Conservation (phyloP, 2,888 invertebrate genomes). For the Temnothorax rugatulus region DNA sequence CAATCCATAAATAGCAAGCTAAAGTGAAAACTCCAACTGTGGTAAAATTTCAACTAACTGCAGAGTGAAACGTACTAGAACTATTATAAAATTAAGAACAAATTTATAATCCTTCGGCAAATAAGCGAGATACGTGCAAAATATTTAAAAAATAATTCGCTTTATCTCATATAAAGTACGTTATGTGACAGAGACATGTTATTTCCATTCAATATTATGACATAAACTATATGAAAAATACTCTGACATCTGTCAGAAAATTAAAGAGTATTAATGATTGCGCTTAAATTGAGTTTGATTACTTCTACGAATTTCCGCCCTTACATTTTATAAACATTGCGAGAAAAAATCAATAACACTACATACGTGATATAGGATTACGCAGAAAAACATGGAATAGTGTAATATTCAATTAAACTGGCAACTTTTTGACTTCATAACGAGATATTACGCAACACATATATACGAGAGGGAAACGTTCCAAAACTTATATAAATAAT, state of each 20-base stretch:
- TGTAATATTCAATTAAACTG: slow-evolving; percentile 3
- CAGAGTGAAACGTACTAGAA: neutral
- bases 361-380: neutral
- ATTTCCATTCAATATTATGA: slow-evolving; percentile 26
- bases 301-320: slow-evolving; percentile 10
- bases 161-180: neutral
- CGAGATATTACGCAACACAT: neutral
- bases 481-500: slow-evolving; percentile 23
- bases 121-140: neutral
- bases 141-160: slow-evolving; percentile 6
- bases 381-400: neutral
- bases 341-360: slow-evolving; percentile 9
- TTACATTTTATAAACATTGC: neutral
- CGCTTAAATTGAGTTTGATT: slow-evolving; percentile 10
- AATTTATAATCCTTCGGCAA: neutral
- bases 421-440: neutral
- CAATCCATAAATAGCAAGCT: neutral
- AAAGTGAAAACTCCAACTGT: neutral
- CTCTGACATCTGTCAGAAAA: neutral
- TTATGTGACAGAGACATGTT: neutral
- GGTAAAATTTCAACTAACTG: neutral
- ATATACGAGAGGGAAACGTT: neutral
- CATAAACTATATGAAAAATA: neutral
- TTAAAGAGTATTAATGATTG: neutral
- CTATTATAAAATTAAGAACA: neutral